A percentile compares a stretch with the other conserved stretches of the same genome.
Conservation (phyloP, 1,140 invertebrate species). For the Aplysia californica region DNA sequence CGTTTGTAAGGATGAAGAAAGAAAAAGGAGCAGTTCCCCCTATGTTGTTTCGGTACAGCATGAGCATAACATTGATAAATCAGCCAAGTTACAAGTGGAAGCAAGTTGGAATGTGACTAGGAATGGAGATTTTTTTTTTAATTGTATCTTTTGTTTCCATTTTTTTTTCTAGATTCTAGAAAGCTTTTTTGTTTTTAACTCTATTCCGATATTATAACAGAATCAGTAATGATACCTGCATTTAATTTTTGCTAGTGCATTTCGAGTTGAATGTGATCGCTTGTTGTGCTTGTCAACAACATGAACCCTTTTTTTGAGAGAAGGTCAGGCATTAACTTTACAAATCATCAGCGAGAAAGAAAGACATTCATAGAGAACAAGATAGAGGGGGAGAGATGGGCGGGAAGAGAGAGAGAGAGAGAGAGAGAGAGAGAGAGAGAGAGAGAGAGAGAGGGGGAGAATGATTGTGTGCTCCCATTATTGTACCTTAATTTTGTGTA, state of each 20-base stretch:
- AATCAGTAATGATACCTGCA: neutral
- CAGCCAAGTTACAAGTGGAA: no score
- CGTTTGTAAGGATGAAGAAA: no score
- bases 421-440: neutral
- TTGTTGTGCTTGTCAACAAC: neutral
- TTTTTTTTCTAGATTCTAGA: no score
- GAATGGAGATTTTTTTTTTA: no score
- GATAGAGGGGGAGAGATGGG: neutral
- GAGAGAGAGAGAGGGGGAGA: conserved; percentile 3
- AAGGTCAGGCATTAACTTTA: neutral
- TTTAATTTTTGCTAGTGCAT: neutral
- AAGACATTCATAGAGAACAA: neutral
- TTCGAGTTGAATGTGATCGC: neutral
- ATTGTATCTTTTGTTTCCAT: no score
- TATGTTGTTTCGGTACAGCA: no score
- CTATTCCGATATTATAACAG: neutral
- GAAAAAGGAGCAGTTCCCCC: no score
- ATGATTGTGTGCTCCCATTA: neutral
- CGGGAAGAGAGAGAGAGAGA: neutral
- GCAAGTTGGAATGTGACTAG: no score
- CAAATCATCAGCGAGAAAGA: neutral
- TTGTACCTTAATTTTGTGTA: neutral
- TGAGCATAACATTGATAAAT: no score
- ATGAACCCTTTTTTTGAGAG: neutral
- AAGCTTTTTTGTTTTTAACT: neutral